Percentiles rank a stretch among this genome's conserved stretches.
These are phyloP conservation scores for Gobionotothen gibberifrons DNA, from an alignment of 2,797 vertebrate species.

Conservation along the genomic window DNA sequence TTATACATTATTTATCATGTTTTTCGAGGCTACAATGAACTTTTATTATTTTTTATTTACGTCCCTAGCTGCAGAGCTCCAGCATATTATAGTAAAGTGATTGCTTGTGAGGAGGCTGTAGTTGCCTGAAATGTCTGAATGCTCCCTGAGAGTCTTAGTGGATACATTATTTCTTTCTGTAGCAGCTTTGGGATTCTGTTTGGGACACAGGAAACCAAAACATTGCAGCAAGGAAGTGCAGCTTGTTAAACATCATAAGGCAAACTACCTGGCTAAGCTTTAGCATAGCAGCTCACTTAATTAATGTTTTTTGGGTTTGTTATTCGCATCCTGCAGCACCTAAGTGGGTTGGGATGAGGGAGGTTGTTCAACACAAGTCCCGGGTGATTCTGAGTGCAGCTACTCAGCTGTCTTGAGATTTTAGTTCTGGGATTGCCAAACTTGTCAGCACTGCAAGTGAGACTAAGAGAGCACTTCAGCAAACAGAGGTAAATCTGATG, in stretches of 20 bases:
- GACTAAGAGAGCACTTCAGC: slow-evolving; percentile 27
- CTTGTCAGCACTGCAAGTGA: slow-evolving; percentile 43
- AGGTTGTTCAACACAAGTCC: slow-evolving; percentile 40
- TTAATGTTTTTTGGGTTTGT: slow-evolving; percentile 44
- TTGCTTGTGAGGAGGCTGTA: slow-evolving; percentile 11
- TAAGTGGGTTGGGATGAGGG: slow-evolving; percentile 44
- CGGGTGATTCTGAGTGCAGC: slow-evolving; percentile 38
- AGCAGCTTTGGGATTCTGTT: slow-evolving; percentile 45
- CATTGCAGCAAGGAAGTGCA: slow-evolving; percentile 40
- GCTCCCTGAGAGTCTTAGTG: slow-evolving; percentile 36
- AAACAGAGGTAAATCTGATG: slow-evolving; percentile 17
- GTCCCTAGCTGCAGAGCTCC: not conserved
- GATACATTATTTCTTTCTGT: slow-evolving; percentile 55
- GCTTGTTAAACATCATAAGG: slow-evolving; percentile 49
- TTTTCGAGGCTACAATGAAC: not conserved
- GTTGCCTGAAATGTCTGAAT: slow-evolving; percentile 47
- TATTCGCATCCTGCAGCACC: slow-evolving; percentile 52
- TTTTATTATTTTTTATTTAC: slow-evolving; percentile 22
- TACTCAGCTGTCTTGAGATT: slow-evolving; percentile 44
- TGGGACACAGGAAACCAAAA: slow-evolving; percentile 51
- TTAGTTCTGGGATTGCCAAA: slow-evolving; percentile 42
- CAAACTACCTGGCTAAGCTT: slow-evolving; percentile 36
- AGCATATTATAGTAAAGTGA: slow-evolving; percentile 21
- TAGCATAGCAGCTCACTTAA: slow-evolving; percentile 19
- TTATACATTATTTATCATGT: not conserved